Percentiles rank a stretch among this genome's conserved stretches.
Evolutionary conservation across 2,888 invertebrate species (phyloP).

Genomic region (Tenthredo distinguenda): DNA sequence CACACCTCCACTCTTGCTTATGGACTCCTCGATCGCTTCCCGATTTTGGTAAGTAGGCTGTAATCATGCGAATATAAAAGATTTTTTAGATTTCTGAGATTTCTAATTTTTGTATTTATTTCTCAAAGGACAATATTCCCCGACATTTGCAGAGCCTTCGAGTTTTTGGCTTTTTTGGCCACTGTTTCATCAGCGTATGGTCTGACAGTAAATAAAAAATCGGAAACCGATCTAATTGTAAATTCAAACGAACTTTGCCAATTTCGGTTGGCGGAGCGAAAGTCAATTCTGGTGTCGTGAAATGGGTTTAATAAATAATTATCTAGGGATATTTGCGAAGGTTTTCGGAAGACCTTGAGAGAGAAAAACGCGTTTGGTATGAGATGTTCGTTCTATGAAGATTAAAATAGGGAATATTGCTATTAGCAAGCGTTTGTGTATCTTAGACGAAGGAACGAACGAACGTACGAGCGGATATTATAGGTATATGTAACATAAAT

Average conservation of each 20-base stretch:
- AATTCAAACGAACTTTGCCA: background rate
- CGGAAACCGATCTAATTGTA: background rate
- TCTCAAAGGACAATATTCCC: background rate
- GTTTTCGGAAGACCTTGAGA: background rate
- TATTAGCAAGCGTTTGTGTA: constrained; percentile 22
- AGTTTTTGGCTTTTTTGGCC: background rate
- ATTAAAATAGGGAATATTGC: constrained; percentile 1
- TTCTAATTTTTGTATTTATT: background rate
- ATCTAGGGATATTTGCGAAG: background rate
- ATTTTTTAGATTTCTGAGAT: background rate
- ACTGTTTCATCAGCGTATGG: no score
- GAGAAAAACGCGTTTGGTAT: background rate
- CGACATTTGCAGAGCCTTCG: background rate
- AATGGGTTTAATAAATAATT: background rate
- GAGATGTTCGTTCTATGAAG: background rate
- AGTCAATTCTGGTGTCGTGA: background rate
- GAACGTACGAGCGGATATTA: background rate
- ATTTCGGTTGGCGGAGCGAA: background rate
- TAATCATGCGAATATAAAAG: constrained; percentile 68
- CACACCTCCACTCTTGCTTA: constrained; percentile 76
- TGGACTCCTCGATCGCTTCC: constrained; percentile 79
- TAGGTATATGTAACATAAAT: background rate
- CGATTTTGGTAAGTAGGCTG: constrained; percentile 86
- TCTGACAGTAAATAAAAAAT: background rate
- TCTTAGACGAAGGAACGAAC: background rate